Conservation (phyloP, 2,797 vertebrate species). For the Catamblyrhynchus diadema region DNA sequence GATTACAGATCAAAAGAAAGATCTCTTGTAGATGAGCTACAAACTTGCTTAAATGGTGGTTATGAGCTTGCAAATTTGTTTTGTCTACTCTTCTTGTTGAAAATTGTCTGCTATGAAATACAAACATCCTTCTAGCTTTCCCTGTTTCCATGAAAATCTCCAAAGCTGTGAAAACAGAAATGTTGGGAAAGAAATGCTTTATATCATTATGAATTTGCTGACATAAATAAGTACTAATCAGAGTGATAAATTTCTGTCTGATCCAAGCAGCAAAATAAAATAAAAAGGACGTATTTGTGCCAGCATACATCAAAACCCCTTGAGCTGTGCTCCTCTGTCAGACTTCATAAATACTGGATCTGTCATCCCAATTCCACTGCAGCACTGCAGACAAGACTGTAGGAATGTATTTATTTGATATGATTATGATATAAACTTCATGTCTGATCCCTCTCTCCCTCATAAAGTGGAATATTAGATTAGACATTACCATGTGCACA, state of each 20-base stretch:
- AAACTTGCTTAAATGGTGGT: not conserved
- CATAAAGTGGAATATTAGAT: slow-evolving; percentile 6
- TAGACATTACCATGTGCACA: not conserved
- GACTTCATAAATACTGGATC: slow-evolving; percentile 29
- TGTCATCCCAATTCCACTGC: slow-evolving; percentile 8
- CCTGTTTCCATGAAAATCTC: not conserved
- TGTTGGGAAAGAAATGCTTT: slow-evolving; percentile 30
- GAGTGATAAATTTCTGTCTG: slow-evolving; percentile 60
- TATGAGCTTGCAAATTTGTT: not conserved
- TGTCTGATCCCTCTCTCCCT: not conserved
- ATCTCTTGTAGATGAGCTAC: not conserved
- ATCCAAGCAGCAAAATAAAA: slow-evolving; percentile 45
- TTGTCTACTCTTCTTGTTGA: not conserved
- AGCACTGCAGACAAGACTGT: not conserved
- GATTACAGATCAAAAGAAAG: not conserved
- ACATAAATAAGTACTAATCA: slow-evolving; percentile 64
- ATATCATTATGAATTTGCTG: slow-evolving; percentile 49
- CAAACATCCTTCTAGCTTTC: not conserved
- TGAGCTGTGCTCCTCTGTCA: slow-evolving; percentile 17
- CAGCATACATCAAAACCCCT: slow-evolving; percentile 10
- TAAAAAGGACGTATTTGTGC: slow-evolving; percentile 28
- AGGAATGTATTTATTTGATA: slow-evolving; percentile 6
- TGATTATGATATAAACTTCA: slow-evolving; percentile 22
- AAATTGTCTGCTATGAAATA: not conserved
- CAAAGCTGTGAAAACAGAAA: slow-evolving; percentile 5